These are phyloP conservation scores for Hyperoplus immaculatus DNA, from an alignment of 2,797 vertebrate genomes.

Conservation along the genomic window DNA sequence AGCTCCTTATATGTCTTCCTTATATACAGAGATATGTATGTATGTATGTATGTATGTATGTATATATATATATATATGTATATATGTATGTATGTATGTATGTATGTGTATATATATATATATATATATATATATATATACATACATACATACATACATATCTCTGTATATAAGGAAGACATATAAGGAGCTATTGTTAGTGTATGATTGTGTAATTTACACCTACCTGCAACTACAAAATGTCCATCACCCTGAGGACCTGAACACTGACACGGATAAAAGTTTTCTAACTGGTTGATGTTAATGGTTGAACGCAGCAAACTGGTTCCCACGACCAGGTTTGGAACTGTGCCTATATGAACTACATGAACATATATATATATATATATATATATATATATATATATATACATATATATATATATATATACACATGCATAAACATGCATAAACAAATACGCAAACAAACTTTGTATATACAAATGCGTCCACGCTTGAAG, in stretches of 20 bases:
- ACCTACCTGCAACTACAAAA: constrained; percentile 9
- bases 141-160: neutral
- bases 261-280: neutral
- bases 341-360: neutral
- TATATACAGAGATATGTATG: too few relatives aligned
- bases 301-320: neutral
- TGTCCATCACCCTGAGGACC: constrained; percentile 3
- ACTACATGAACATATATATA: neutral
- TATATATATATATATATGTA: too few relatives aligned
- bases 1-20: too few relatives aligned
- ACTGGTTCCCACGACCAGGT: neutral
- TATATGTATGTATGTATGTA: too few relatives aligned
- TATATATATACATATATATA: too few relatives aligned
- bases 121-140: too few relatives aligned
- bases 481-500: constrained; percentile 4
- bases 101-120: too few relatives aligned
- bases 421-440: neutral
- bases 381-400: too few relatives aligned
- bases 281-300: neutral
- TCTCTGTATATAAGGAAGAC: neutral
- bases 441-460: constrained; percentile 16
- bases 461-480: neutral
- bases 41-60: too few relatives aligned
- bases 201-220: constrained; percentile 1
- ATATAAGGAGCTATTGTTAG: neutral